Base-by-base conservation (phyloP, 2,888 invertebrate species). In the Sminthurinus aureus region DNA sequence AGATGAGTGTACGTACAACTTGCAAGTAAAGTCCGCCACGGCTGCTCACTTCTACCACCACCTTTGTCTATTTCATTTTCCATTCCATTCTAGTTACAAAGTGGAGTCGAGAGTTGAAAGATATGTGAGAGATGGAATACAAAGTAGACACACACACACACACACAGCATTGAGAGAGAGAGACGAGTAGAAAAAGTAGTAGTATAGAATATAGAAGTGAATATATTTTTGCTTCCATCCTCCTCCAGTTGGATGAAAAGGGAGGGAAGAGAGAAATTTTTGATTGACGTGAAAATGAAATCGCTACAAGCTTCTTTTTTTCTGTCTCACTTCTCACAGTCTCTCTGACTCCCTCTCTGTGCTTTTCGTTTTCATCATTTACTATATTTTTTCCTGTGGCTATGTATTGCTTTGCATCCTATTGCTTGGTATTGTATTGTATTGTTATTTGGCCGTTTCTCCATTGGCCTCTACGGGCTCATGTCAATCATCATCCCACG, bases 401-500 rank as follows among this genome's bases (percentile, higher is more conserved):
- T 79, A n/a, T 50, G n/a, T 67, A 51, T 9, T 79, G 79, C 76
- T 58, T 83, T 67, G 80, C 80, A 50, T 38, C 6, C 3, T 38
- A 12, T 15, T 18, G 50, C 9, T 11, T 58, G 20, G 58, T n/a
- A 22, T 20, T n/a, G 6, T 24, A 24, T 12, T 81, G 80, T 80
- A 81, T 84, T 81, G 81, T 84, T 84, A 81, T 84, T 84, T 76
- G 77, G 71, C 78, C 73, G 81, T 81, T 76, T 77, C 71, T 81
- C 84, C 81, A 81, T 81, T 81, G 81, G 81, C 81, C 81, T 84
- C 73, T 84, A 69, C 74, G 69, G 78, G 69, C 81, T 77, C 77
- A 77, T 84, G 84, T 84, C 84, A 84, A 84, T 84, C 84, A 84
- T 81, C 84, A 84, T 84, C 81, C 84, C 84, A 84, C 84, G 84